Base-by-base conservation (phyloP, 1,140 invertebrate genomes). In the Dendroctonus valens region DNA sequence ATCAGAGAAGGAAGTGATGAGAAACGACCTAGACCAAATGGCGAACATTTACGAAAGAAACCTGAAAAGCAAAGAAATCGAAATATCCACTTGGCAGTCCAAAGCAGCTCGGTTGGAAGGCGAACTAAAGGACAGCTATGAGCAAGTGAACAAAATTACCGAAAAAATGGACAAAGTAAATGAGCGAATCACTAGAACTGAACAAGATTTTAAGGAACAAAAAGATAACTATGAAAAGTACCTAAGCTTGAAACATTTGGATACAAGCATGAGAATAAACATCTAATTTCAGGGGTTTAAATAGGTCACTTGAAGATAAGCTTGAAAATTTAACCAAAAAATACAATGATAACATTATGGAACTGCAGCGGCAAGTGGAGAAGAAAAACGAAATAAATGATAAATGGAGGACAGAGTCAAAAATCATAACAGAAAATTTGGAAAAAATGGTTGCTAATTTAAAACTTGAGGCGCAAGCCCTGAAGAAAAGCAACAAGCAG, bases 401-500 rank as follows among this genome's bases (percentile, higher is more conserved):
- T 14, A 75, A 75, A 77, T 81, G 72, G 82, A 80, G 71, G 74
- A 78, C 64, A 7, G 80, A 69, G 57, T 74, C 65, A 40, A 73
- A 62, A 78, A 78, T 68, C 49, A 77, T 68, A 69, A 73, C 79
- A 39, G 46, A 70, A 7, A 73, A 73, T 7, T 77, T 78, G 57
- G 79, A 80, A 72, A 79, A 80, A 72, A 72, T 74, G 59, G 72
- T 75, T 53, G 76, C 75, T 61, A 74, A 77, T 63, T 59, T 79
- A 38, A 77, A 81, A 70, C 58, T 70, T 5, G 78, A 80, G 73
- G 40, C 78, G 11, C 68, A 71, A 39, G 69, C 75, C 66, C 38
- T 76, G 14, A 79, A 74, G 48, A 79, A 76, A 69, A 68, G 86
- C 76, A 86, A 89, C 67, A 73, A 78, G 7, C 74, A 81, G 38